Percentiles rank a stretch among this genome's conserved stretches.
These are phyloP conservation scores for Megaceryle alcyon DNA, from an alignment of 2,797 vertebrate genomes.

Conservation along the genomic window DNA sequence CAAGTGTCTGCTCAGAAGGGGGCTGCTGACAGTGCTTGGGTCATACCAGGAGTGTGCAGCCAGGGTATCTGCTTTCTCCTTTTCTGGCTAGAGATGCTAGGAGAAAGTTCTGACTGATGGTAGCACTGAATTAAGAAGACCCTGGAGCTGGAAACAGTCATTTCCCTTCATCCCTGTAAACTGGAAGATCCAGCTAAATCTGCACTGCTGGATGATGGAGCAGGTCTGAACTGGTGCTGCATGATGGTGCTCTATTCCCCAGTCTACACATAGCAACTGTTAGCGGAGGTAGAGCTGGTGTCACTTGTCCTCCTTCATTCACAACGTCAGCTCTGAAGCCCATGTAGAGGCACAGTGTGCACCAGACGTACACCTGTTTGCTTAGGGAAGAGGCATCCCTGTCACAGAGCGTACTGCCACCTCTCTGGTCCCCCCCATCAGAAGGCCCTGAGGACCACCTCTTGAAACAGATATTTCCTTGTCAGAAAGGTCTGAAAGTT, in stretches of 20 bases:
- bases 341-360: neutral
- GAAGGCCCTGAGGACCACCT: neutral
- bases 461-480: neutral
- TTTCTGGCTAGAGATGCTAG: neutral
- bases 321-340: neutral
- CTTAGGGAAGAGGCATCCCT: neutral
- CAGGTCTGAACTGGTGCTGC: neutral
- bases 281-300: neutral
- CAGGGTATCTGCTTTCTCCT: neutral
- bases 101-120: neutral
- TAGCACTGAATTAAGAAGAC: neutral
- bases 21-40: neutral
- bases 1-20: neutral
- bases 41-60: neutral
- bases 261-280: neutral
- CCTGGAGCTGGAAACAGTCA: neutral
- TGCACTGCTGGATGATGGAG: neutral
- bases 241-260: neutral
- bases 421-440: neutral
- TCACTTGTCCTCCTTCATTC: neutral
- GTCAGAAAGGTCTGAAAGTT: neutral
- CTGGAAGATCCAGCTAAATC: neutral
- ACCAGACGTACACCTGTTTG: neutral
- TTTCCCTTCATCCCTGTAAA: neutral
- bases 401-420: neutral